These are phyloP conservation scores for Xylota segnis DNA, from an alignment of 2,888 invertebrate genomes.

Conservation along the genomic window DNA sequence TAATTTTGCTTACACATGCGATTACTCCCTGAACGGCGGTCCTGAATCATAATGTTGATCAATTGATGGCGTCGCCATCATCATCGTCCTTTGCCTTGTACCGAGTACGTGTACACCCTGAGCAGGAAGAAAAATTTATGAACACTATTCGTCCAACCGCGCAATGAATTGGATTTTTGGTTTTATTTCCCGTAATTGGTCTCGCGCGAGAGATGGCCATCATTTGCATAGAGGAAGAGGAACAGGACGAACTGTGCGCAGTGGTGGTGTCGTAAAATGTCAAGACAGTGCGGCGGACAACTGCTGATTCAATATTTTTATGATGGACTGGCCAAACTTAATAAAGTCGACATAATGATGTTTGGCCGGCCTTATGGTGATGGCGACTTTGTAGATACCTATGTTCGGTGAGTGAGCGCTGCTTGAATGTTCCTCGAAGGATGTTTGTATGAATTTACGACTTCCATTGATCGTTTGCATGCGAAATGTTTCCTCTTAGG, in stretches of 20 bases:
- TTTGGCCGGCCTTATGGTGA: neutral
- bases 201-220: slow-evolving; percentile 16
- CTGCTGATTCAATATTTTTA: slow-evolving; percentile 61
- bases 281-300: slow-evolving; percentile 33
- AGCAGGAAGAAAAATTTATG: slow-evolving; percentile 23
- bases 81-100: neutral
- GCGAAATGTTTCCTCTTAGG: slow-evolving; percentile 13
- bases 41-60: slow-evolving; percentile 22
- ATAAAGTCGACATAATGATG: slow-evolving; percentile 58
- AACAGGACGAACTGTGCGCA: slow-evolving; percentile 17
- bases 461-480: slow-evolving; percentile 55
- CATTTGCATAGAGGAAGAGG: slow-evolving; percentile 53
- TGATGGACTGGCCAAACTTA: slow-evolving; percentile 55
- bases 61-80: slow-evolving; percentile 25
- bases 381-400: neutral
- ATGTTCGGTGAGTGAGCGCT: neutral
- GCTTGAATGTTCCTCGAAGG: neutral
- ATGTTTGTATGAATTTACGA: slow-evolving; percentile 59
- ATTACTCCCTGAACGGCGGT: slow-evolving; percentile 20
- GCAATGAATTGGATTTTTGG: slow-evolving; percentile 26
- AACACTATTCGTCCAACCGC: slow-evolving; percentile 12
- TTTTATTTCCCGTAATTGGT: slow-evolving; percentile 60
- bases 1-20: slow-evolving; percentile 65
- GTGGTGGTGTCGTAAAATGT: slow-evolving; percentile 66
- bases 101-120: no score